Evolutionary conservation across 1,140 invertebrate species (phyloP).

Genomic region (Kradibia gibbosae): DNA sequence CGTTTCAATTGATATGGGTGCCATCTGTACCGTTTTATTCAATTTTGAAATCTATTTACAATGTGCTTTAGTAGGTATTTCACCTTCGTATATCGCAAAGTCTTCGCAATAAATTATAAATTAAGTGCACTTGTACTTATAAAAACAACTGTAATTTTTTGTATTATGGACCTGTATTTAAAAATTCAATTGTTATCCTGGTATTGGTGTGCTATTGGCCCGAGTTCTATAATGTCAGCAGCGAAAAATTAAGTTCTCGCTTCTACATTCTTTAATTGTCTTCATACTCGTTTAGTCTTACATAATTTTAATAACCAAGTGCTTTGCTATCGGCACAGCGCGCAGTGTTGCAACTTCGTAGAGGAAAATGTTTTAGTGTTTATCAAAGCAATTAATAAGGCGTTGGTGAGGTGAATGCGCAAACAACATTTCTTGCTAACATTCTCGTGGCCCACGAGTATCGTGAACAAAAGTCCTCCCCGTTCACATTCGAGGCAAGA

Average conservation of each 20-base stretch:
- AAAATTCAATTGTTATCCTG: no score
- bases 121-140: no score
- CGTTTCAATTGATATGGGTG: no score
- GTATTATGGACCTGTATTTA: no score
- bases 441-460: background rate
- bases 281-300: background rate
- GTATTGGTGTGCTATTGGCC: no score
- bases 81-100: no score
- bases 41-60: no score
- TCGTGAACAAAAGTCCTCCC: background rate
- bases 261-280: background rate
- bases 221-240: no score
- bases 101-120: no score
- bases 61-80: no score
- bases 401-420: background rate
- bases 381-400: constrained; percentile 5
- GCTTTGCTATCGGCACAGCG: background rate
- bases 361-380: background rate
- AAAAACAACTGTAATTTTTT: no score
- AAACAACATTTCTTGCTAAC: background rate
- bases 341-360: background rate
- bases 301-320: background rate
- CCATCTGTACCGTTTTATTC: no score
- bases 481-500: background rate
- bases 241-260: background rate